phyloP scores from a whole-genome alignment of 2,113 vertebrate genomes.

The Notothenia rossii region DNA sequence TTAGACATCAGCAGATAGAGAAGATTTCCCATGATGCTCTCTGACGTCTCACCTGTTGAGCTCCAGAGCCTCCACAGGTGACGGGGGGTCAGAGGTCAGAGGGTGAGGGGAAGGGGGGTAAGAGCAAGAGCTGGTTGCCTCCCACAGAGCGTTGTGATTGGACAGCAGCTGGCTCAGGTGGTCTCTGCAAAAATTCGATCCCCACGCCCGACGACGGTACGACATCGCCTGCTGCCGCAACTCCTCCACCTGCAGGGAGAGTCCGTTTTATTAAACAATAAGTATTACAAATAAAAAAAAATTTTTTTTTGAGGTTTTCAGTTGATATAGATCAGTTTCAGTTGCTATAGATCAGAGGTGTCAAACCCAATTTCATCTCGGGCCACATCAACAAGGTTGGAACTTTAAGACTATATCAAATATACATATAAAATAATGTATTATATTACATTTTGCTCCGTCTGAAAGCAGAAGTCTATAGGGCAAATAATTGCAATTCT shows the following conservation, averaged over 20 bases:
- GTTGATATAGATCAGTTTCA: too few relatives aligned
- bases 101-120: constrained; percentile 11
- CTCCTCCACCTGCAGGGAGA: constrained; percentile 49
- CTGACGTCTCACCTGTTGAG: constrained; percentile 51
- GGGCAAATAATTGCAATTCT: too few relatives aligned
- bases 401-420: too few relatives aligned
- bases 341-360: too few relatives aligned
- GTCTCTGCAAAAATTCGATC: constrained; percentile 68
- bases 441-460: too few relatives aligned
- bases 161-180: constrained; percentile 76
- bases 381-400: too few relatives aligned
- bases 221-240: constrained; percentile 53
- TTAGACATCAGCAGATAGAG: neutral
- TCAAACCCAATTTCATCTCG: too few relatives aligned
- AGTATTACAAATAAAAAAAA: too few relatives aligned
- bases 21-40: neutral
- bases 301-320: too few relatives aligned
- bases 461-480: too few relatives aligned
- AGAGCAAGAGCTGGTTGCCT: constrained; percentile 47
- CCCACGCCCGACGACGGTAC: constrained; percentile 72
- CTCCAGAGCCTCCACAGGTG: constrained; percentile 63
- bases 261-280: too few relatives aligned
- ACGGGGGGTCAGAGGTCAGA: neutral
- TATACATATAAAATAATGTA: too few relatives aligned
- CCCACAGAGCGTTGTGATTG: constrained; percentile 72